Evolutionary conservation across 2,888 invertebrate genomes (phyloP), one percentile per base, ranked within the genome.

Genomic region (Melinaea marsaeus): DNA sequence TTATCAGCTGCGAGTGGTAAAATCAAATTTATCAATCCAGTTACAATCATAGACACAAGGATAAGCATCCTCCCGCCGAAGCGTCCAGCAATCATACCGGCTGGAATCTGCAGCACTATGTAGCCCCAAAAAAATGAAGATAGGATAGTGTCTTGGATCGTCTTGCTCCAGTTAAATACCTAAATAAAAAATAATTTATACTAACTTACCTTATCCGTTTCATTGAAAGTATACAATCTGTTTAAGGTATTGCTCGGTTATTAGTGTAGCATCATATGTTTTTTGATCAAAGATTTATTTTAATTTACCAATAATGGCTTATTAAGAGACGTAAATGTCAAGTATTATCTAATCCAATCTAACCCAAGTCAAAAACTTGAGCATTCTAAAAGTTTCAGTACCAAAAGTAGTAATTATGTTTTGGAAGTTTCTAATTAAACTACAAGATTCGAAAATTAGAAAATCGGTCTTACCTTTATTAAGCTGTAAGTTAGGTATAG

Each of bases 81-180:
- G 9, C 91, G 91, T 70, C 95, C 95, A 0, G 96, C 95, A 55
- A 97, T 76, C 76, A 95, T 90, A 0, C 95, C 94, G 0, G 94
- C 93, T 0, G 94, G 94, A 13, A 96, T 84, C 82, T 96, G 96
- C 59, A 94, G 93, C 37, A 94, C 74, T 4, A 95, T 92, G 81
- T 96, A 96, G 13, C 96, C 96, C 95, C 95, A 95, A 85, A 96
- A 96, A 83, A 96, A 96, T 0, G 96, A 94, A 6, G 95, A 95
- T 4, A 95, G 83, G 9, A 96, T 92, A 58, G 93, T 81, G 37
- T 93, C 92, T 69, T 92, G 91, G 2, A 92, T 92, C 9, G 85
- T 78, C 22, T 91, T 83, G 59, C 87, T 81, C 95, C 95, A 95
- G 4, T 92, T 80, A 75, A 89, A 91, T 33, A 87, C 86, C 93